Evolutionary conservation across 2,113 vertebrate genomes (phyloP), one percentile per base, ranked within the genome.

Genomic region (Lampris megalopsis): DNA sequence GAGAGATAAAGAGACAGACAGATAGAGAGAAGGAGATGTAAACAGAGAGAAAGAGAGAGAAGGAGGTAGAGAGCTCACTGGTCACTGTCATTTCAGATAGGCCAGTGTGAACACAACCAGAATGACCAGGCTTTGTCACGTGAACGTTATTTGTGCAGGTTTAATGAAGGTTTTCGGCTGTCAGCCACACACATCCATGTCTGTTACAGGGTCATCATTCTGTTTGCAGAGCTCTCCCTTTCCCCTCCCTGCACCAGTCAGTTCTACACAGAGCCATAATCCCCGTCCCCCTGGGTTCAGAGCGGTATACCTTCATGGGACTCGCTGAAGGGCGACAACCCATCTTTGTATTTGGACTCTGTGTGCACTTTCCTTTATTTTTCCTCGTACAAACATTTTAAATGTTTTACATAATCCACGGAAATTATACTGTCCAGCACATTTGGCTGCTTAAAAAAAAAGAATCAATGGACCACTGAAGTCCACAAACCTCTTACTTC

Each of bases 81-180:
- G 53, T 54, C 71, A 82, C 72, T 81, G 62, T 80, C 73, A 79
- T 81, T 73, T 74, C 75, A 63, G 82, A 84, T 79, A 86, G 89
- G 68, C 65, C 77, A 73, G 48, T 79, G 73, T 76, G 62, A 85
- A 80, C 63, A 70, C 66, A 81, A 77, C 64, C 48, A 36, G 66
- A 69, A 62, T 65, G 73, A 42, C 75, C 48, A 57, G 63, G 9
- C 56, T 86, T 66, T 77, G 10, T 75, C 50, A 57, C 42, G 68
- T 73, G 52, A 63, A n/a, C 36, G 52, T 67, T 80, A 82, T 86
- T 70, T 71, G 84, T 45, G 60, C 43, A 73, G 82, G 64, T 83
- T 76, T 83, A 59, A 24, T 65, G 45, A 36, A 57, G 75, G 49
- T 85, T 75, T 84, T 81, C 63, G 6, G 53, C 43, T 2, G 38